Conservation (phyloP, 1,140 invertebrate genomes). For the Ladona fulva region DNA sequence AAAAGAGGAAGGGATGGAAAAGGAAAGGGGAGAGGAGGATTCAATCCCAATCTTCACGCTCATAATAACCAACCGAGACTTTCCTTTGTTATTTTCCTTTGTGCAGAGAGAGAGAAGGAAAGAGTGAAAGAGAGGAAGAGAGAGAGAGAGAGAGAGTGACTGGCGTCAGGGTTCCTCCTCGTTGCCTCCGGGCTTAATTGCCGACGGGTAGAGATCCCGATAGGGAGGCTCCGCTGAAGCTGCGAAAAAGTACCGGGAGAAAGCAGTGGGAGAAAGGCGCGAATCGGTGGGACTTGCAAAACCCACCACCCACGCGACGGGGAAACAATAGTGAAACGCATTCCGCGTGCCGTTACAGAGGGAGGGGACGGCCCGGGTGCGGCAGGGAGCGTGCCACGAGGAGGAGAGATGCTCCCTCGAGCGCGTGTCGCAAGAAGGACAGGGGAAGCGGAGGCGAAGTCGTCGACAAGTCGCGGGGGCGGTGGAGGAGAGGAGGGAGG, state of each 20-base stretch:
- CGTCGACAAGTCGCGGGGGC: neutral
- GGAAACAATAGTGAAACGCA: neutral
- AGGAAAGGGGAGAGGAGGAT: neutral
- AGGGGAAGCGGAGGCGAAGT: neutral
- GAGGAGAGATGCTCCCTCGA: neutral
- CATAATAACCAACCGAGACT: neutral
- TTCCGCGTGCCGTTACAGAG: neutral
- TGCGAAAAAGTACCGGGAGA: too few species aligned
- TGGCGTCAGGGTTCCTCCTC: constrained; percentile 5
- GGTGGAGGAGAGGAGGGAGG: neutral
- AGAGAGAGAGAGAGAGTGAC: neutral
- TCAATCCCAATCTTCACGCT: constrained; percentile 4
- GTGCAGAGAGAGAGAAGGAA: neutral
- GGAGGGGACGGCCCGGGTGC: neutral
- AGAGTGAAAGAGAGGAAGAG: neutral
- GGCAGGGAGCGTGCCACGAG: neutral
- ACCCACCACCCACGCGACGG: neutral
- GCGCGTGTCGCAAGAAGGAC: neutral
- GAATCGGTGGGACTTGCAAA: neutral
- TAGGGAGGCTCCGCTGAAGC: neutral
- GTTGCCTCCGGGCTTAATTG: neutral
- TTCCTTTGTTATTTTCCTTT: neutral
- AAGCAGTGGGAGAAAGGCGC: neutral
- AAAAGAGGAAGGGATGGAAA: neutral
- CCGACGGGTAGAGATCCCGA: neutral